Conservation (phyloP, 2,113 vertebrate genomes). For the Fukomys damarensis region DNA sequence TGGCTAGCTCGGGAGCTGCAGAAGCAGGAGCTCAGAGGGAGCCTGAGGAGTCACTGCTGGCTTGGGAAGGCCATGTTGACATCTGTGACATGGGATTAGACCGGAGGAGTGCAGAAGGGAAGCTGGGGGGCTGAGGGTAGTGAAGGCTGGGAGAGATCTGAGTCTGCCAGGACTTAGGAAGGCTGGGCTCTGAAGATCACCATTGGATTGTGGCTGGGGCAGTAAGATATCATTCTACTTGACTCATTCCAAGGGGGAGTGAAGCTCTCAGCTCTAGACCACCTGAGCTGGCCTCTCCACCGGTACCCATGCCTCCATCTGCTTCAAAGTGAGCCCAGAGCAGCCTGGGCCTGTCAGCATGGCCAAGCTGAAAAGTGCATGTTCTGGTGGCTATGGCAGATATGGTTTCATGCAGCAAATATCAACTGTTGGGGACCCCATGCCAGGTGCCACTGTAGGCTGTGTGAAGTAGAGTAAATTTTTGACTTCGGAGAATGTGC, state of each 20-base stretch:
- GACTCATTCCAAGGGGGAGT: neutral
- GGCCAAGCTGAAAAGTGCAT: neutral
- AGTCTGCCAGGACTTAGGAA: too few relatives aligned
- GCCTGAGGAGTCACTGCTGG: neutral
- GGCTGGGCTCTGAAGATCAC: neutral
- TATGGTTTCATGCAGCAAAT: neutral
- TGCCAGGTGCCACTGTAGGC: neutral
- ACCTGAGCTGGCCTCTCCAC: accelerated
- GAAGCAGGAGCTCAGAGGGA: neutral
- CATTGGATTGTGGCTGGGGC: neutral
- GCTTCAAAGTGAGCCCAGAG: neutral
- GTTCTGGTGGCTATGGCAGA: accelerated
- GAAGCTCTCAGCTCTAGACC: too few relatives aligned
- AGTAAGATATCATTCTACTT: neutral
- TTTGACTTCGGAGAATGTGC: neutral
- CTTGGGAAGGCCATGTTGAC: neutral
- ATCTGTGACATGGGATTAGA: neutral
- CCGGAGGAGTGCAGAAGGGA: neutral
- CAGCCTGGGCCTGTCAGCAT: accelerated
- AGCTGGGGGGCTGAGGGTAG: accelerated
- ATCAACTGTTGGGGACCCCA: accelerated
- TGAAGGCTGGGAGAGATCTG: too few relatives aligned
- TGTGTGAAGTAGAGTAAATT: neutral
- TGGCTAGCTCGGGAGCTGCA: neutral
- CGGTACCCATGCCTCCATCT: accelerated